Evolutionary conservation across 2,797 vertebrate genomes (phyloP).

Genomic region (Amblyraja radiata): DNA sequence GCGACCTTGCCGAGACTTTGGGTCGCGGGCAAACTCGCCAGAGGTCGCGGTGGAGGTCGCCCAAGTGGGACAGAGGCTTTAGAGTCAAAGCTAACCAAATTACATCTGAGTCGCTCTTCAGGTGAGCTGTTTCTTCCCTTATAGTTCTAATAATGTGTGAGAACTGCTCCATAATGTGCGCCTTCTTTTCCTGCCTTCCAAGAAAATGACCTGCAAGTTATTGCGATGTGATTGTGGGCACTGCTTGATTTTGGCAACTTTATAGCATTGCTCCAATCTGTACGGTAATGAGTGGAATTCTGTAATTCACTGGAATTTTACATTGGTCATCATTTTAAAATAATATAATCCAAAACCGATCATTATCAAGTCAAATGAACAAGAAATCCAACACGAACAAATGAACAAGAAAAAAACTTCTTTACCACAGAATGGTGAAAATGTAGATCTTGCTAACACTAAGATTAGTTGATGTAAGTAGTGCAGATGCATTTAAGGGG

Average conservation of each 20-base stretch:
- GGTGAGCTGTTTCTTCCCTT: neutral
- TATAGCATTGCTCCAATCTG: neutral
- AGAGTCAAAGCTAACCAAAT: neutral
- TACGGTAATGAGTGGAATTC: neutral
- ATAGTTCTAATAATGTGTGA: neutral
- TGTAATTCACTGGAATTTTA: neutral
- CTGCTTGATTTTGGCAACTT: neutral
- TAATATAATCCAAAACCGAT: neutral
- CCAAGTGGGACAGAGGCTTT: too few species aligned
- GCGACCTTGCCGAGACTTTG: too few species aligned
- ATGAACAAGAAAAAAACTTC: too few species aligned
- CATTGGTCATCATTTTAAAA: neutral
- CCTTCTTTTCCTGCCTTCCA: neutral
- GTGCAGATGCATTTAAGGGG: too few species aligned
- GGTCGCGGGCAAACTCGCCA: too few species aligned
- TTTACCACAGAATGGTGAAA: too few species aligned
- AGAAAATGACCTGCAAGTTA: neutral
- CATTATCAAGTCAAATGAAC: too few species aligned
- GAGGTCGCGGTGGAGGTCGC: too few species aligned
- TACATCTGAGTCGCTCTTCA: neutral
- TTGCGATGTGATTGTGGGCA: too few species aligned
- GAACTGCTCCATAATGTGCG: neutral
- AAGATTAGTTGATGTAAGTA: too few species aligned
- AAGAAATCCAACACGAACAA: too few species aligned
- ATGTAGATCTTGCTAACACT: too few species aligned